These are phyloP conservation scores for Sinocyclocheilus maitianheensis DNA, from an alignment of 2,113 vertebrate genomes.

Conservation along the genomic window DNA sequence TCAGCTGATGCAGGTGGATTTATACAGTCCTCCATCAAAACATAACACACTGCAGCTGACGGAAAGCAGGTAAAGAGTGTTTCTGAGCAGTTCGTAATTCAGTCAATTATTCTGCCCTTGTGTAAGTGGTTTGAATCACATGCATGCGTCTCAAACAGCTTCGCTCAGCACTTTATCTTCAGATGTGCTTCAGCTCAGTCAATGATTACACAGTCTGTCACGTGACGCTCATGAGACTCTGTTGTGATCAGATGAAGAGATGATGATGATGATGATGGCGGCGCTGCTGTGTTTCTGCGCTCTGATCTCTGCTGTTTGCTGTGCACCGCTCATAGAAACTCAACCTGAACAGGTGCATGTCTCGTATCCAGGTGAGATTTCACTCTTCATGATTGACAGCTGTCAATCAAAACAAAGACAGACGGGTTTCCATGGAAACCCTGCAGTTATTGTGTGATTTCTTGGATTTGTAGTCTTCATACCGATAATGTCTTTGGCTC, in stretches of 20 bases:
- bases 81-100: background rate
- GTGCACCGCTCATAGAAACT: conserved; percentile 64
- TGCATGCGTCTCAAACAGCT: no score
- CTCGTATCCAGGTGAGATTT: conserved; percentile 72
- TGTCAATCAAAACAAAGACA: no score
- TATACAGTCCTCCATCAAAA: background rate
- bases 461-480: no score
- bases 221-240: background rate
- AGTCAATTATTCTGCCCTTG: background rate
- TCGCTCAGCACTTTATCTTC: background rate
- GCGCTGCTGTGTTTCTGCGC: conserved; percentile 35
- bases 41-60: background rate
- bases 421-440: no score
- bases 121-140: no score
- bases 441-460: no score
- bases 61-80: background rate
- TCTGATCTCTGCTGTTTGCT: background rate
- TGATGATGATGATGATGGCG: no score
- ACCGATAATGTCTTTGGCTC: no score
- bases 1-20: background rate
- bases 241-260: conserved; percentile 50
- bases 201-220: background rate
- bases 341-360: conserved; percentile 79
- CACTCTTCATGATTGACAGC: no score
- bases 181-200: background rate